Conservation (phyloP, 1,140 invertebrate species). For the Bombus waltoni region DNA sequence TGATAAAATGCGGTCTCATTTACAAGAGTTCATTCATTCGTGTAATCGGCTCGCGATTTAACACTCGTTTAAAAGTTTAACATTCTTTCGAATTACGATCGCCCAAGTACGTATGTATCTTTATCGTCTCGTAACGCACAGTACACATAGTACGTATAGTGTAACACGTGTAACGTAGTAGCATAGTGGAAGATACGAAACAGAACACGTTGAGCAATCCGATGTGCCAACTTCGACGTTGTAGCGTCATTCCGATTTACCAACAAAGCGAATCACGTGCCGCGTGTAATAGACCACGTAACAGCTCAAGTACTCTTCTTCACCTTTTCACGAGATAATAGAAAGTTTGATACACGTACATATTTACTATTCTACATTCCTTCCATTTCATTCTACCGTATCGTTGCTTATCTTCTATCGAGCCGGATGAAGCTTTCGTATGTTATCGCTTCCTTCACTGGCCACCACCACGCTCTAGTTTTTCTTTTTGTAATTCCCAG, state of each 20-base stretch:
- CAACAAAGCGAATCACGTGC: background rate
- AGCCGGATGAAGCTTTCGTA: conserved; percentile 18
- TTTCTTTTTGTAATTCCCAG: conserved; percentile 19
- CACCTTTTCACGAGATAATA: background rate
- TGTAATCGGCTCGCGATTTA: background rate
- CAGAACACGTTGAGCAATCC: conserved; percentile 8
- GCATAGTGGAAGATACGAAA: conserved; percentile 1
- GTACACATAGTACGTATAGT: conserved; percentile 22
- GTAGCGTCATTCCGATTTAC: background rate
- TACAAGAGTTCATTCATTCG: conserved; percentile 35
- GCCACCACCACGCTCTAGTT: background rate
- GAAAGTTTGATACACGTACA: background rate
- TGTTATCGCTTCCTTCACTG: conserved; percentile 40
- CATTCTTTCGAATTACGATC: background rate
- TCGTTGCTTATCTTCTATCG: conserved; percentile 39
- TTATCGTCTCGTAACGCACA: conserved; percentile 35
- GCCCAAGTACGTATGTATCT: background rate
- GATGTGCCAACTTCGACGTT: background rate
- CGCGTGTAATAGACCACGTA: background rate
- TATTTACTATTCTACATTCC: conserved; percentile 27
- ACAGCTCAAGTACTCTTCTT: background rate
- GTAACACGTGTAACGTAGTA: conserved; percentile 47
- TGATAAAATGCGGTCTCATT: background rate
- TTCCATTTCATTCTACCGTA: background rate
- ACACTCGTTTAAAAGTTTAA: conserved; percentile 12